Evolutionary conservation across 2,888 invertebrate genomes (phyloP), one percentile per base, ranked within the genome.

Genomic region (Drosophila anomalipes): DNA sequence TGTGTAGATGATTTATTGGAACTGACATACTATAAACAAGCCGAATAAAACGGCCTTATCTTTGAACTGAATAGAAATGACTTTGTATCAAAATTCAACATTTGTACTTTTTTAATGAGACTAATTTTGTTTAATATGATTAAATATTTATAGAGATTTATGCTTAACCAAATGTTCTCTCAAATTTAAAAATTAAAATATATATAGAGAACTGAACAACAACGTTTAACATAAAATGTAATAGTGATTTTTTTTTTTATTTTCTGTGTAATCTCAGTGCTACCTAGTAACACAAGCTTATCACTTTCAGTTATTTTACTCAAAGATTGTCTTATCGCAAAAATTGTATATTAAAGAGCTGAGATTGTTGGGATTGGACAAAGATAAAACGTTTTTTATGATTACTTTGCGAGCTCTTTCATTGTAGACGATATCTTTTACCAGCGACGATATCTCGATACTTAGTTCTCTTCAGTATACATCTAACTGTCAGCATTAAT

Each of bases 1-100:
- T 90, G 89, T 65, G 65, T 92, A 19, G 85, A 86, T 12, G 92
- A 92, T 80, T 74, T 92, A 76, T 76, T 93, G 74, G 78, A 86
- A 10, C 64, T 86, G 47, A 81, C 89, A n/a, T 83, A 76, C 61
- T 67, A 66, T 79, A 73, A 80, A 59, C 51, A 60, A 69, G 30
- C 41, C 1, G 33, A 63, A 28, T 77, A 10, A 76, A 70, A 9
- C 9, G 4, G 26, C 4, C 4, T 16, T 47, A 47, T 26, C 26
- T 26, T 26, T 26, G 26, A 47, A 16, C 47, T 26, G 26, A 26
- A 47, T 16, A 2, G 12, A 22, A 44, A 22, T 44, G 41, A 16
- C 7, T 47, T 22, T 47, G 7, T 47, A 47, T 16, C 7, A 22
- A 26, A 26, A 16, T 16, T 9, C 4, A 26, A 9, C 1, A 16